A percentile compares a stretch with the other conserved stretches of the same genome.
Conservation (phyloP, 2,113 vertebrate genomes). For the Alethe diademata region DNA sequence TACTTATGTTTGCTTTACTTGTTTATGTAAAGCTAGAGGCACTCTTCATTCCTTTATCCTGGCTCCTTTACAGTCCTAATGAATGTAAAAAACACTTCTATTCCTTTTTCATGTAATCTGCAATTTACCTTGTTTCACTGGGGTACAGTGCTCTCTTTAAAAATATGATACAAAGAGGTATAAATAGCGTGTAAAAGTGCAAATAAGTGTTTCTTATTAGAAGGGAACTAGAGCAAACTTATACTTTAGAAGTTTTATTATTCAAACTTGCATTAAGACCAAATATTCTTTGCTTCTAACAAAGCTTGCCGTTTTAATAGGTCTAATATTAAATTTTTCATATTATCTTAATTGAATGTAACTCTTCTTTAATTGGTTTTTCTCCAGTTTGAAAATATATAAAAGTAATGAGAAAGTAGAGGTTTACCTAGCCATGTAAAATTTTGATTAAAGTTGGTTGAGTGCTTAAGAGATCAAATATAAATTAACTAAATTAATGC, state of each 20-base stretch:
- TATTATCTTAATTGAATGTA: not conserved
- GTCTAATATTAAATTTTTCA: not conserved
- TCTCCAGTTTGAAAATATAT: not conserved
- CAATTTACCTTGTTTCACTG: not conserved
- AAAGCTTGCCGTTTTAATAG: not conserved
- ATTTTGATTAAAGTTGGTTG: not conserved
- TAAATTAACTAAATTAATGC: not conserved
- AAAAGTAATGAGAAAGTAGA: not conserved
- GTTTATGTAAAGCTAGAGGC: not conserved
- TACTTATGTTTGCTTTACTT: not conserved
- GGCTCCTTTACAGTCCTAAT: not conserved
- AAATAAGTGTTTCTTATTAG: not conserved
- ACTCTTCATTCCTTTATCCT: not conserved
- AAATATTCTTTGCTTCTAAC: not conserved
- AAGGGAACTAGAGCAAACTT: not conserved
- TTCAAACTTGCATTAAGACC: not conserved
- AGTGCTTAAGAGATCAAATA: not conserved
- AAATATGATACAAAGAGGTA: not conserved
- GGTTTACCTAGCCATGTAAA: not conserved
- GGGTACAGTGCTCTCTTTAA: not conserved
- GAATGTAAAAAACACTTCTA: not conserved
- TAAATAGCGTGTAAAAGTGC: not conserved
- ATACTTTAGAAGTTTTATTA: not conserved
- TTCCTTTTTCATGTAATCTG: not conserved
- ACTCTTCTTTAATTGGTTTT: not conserved